Conservation (phyloP, 1,140 invertebrate species). For the Eubasilissa regina region DNA sequence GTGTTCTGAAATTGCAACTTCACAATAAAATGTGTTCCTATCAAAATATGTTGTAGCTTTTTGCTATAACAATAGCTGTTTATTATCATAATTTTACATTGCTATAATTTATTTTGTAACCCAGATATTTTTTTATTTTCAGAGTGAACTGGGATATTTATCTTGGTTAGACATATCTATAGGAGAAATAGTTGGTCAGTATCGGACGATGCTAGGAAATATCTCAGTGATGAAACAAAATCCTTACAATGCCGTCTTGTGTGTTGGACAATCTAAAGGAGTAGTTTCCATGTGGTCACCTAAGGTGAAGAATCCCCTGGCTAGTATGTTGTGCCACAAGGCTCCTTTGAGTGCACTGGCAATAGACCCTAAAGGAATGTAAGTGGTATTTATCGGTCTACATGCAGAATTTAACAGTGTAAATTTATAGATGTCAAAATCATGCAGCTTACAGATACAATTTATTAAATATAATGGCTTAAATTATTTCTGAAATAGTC, state of each 20-base stretch:
- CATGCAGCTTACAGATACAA: neutral
- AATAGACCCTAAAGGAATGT: constrained; percentile 89
- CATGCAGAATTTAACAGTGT: neutral
- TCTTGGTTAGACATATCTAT: constrained; percentile 96
- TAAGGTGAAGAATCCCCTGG: constrained; percentile 87
- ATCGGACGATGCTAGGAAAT: constrained; percentile 82
- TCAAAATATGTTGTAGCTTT: too few species aligned
- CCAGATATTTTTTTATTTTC: constrained; percentile 63
- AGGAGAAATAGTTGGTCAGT: constrained; percentile 89
- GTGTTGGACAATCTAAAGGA: constrained; percentile 92
- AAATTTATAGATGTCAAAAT: neutral
- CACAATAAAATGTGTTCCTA: too few species aligned
- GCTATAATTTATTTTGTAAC: neutral
- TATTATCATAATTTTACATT: neutral
- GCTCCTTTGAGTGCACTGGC: constrained; percentile 85
- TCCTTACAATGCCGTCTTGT: constrained; percentile 94
- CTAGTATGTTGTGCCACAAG: constrained; percentile 93
- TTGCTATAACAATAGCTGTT: too few species aligned
- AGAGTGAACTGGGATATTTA: constrained; percentile 88
- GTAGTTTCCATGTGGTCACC: constrained; percentile 97
- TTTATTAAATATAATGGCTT: too few species aligned
- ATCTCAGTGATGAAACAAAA: constrained; percentile 93
- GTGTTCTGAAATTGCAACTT: too few species aligned
- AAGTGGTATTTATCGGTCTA: constrained; percentile 65
- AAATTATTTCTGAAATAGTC: too few species aligned